phyloP scores from a whole-genome alignment of 1,140 invertebrate species.

The Megathymus violae region DNA sequence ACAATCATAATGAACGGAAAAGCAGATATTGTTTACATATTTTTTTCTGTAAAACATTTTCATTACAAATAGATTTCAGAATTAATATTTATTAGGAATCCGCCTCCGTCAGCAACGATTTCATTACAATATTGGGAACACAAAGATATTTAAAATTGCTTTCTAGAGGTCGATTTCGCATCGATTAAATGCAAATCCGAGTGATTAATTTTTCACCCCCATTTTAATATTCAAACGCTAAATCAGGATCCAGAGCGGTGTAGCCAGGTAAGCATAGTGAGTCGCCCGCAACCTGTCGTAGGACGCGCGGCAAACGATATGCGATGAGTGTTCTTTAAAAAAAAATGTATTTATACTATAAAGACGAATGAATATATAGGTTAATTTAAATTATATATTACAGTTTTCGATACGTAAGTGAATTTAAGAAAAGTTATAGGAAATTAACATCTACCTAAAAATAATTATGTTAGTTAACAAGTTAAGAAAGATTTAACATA shows the following conservation, averaged over 20 bases:
- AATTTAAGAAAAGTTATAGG: no score
- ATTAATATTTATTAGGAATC: conserved; percentile 18
- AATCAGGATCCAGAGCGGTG: conserved; percentile 22
- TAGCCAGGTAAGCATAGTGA: conserved; percentile 19
- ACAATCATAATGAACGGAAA: no score
- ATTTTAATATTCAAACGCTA: conserved; percentile 34
- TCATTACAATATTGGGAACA: conserved; percentile 19
- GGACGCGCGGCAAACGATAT: background rate
- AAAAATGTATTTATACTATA: no score
- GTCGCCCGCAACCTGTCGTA: conserved; percentile 6
- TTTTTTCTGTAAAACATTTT: no score
- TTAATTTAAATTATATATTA: no score
- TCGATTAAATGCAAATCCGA: conserved; percentile 30
- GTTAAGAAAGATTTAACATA: no score
- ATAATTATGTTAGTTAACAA: no score
- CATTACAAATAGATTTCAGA: conserved; percentile 5
- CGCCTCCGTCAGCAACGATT: conserved; percentile 2
- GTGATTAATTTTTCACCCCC: conserved; percentile 34
- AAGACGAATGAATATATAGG: background rate
- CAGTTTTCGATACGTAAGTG: no score
- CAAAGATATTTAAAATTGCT: conserved; percentile 17
- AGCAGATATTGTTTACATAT: no score
- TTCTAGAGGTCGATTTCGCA: conserved; percentile 17
- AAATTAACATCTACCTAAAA: no score
- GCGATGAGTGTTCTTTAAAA: no score